Evolutionary conservation across 2,797 vertebrate genomes (phyloP), one percentile per base, ranked within the genome.

Genomic region (Pseudochirops corinnae): DNA sequence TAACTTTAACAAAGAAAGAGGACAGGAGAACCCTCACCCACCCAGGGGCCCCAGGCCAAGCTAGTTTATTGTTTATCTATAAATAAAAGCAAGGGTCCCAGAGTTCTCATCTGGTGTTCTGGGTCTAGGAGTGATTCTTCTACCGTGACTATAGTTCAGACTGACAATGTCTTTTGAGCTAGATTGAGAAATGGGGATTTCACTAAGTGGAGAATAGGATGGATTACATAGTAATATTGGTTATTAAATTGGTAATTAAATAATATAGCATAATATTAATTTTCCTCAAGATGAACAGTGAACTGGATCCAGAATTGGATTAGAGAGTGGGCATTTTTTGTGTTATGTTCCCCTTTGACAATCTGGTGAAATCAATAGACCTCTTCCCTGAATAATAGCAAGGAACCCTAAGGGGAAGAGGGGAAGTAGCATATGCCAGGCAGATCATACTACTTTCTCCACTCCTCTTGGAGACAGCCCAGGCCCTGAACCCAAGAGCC

Each of bases 21-120:
- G 13, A n/a, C 62, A 33, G 33, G 7, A 67, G 62, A n/a, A 18
- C 14, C 33, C 58, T 14, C 33, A 67, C 12, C 29, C 29, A 62
- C 12, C 1, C 13, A 74, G n/a, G 33, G 6, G 16, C 0, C 67
- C 16, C 16, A 39, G 67, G 10, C 67, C 26, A 21, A 74, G 33
- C n/a, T 74, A 14, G 14, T 39, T 74, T n/a, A 39, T 74, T 33
- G 58, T 31, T 57, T 60, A 60, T 29, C 12, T 62, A 31, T 33
- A 62, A 62, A 62, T 62, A 62, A 62, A 62, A 67, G 29, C 3
- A 12, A 60, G 29, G 3, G 29, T 33, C 29, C 31, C 60, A 62
- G 11, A 6, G 13, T 62, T 12, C 4, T 31, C 0, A n/a, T 16
- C 13, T 21, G n/a, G 16, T n/a, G 18, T 1, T 6, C 12, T 0